Evolutionary conservation across 2,888 invertebrate species (phyloP), one percentile per base, ranked within the genome.

Genomic region (Dryobota labecula): DNA sequence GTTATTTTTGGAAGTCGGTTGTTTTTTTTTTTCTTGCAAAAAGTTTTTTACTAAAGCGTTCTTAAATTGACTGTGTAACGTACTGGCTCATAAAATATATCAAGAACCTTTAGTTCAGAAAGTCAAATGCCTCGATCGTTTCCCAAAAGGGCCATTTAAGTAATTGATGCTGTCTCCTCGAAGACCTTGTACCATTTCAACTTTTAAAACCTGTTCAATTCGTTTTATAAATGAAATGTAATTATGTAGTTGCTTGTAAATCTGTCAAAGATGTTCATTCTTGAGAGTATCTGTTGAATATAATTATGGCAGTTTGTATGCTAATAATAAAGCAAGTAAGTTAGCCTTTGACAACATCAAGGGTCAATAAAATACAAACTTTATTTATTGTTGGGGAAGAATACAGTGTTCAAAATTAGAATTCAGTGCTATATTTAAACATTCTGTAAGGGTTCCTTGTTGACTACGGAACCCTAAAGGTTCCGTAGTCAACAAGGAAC

Each of bases 81-180:
- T 53, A 30, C 33, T 33, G 47, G 7, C 60, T 38, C 11, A 51
- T 43, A 38, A 45, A 53, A 57, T 49, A 43, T 30, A 47, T 61
- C 38, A 61, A 57, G 60, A 57, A 36, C 30, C 11, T 80, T 54
- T 33, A 43, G 5, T 68, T 24, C 54, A 41, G 30, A 68, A 53
- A 60, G 33, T 60, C 49, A 30, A 64, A 69, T 43, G 56, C n/a
- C n/a, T 62, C 47, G 62, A 68, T 72, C 53, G 63, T 47, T 51
- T 41, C 82, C 60, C 71, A 45, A 65, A 67, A 60, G 56, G 27
- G 33, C 20, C 41, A 41, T 76, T 70, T 36, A 67, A 67, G 61
- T 77, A 69, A 78, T 72, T 70, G 63, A 72, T 73, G 64, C 15
- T 54, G 49, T 67, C 49, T 56, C 57, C 54, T 65, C 36, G 56